These are phyloP conservation scores for Apotomis capreana DNA, from an alignment of 2,888 invertebrate genomes.

Conservation along the genomic window DNA sequence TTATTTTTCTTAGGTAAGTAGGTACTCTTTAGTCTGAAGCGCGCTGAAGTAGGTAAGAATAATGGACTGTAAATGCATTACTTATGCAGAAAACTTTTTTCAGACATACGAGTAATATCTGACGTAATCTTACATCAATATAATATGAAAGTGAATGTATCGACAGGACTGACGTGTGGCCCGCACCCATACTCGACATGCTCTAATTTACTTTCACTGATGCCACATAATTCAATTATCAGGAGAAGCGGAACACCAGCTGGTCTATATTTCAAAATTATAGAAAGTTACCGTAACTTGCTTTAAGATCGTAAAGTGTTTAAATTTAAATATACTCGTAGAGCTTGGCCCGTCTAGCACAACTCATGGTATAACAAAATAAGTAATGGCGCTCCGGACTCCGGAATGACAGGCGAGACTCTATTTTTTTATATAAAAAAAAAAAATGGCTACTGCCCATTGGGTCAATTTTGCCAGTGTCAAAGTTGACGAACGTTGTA, in stretches of 20 bases:
- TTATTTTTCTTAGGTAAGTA: no score
- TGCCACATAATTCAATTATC: constrained; percentile 20
- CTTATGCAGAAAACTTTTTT: background rate
- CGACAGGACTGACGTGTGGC: constrained; percentile 7
- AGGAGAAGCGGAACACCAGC: constrained; percentile 6
- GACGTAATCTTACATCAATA: constrained; percentile 25
- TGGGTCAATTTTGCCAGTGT: no score
- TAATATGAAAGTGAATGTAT: constrained; percentile 31
- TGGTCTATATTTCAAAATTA: constrained; percentile 13
- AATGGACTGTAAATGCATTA: no score
- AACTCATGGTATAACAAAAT: no score
- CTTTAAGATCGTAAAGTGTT: background rate
- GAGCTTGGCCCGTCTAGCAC: background rate
- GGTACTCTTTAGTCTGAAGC: no score
- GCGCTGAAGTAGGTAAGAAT: no score
- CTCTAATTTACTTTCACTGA: constrained; percentile 25
- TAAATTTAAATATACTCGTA: background rate
- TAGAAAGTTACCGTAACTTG: constrained; percentile 7
- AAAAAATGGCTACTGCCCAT: no score
- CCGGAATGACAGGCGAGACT: no score
- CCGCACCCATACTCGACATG: constrained; percentile 24
- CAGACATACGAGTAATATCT: constrained; percentile 9
- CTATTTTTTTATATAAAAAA: no score
- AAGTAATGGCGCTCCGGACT: no score
- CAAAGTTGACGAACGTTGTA: no score